These are phyloP conservation scores for Zaprionus camerounensis DNA, from an alignment of 1,140 invertebrate species.

Conservation along the genomic window DNA sequence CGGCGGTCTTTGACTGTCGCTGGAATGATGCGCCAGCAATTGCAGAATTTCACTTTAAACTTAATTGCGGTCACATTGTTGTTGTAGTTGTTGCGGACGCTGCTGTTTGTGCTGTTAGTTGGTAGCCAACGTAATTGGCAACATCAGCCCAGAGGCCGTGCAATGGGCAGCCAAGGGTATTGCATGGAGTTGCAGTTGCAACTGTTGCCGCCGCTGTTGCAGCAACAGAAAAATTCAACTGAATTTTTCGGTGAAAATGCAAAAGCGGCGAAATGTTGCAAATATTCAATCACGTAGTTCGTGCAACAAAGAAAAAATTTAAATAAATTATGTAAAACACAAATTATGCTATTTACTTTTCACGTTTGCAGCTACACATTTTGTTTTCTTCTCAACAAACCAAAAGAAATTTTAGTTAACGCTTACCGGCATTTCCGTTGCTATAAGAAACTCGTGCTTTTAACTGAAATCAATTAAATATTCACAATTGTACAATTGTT, in stretches of 20 bases:
- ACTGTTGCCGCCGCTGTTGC: slow-evolving; percentile 33
- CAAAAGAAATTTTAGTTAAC: slow-evolving; percentile 37
- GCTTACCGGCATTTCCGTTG: slow-evolving; percentile 65
- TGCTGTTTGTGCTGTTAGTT: slow-evolving; percentile 14
- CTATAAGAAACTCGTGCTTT: slow-evolving; percentile 50
- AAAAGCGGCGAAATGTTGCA: slow-evolving; percentile 74
- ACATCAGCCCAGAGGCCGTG: slow-evolving; percentile 51
- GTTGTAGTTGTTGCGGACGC: slow-evolving; percentile 21
- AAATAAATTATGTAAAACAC: slow-evolving; percentile 79
- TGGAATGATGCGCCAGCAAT: slow-evolving; percentile 73
- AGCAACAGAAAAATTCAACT: slow-evolving; percentile 40
- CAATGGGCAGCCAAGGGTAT: slow-evolving; percentile 67
- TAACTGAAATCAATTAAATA: slow-evolving; percentile 37
- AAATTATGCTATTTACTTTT: slow-evolving; percentile 33
- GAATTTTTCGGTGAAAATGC: slow-evolving; percentile 52
- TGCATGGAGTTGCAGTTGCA: slow-evolving; percentile 54
- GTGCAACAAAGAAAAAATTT: slow-evolving; percentile 75
- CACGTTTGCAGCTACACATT: slow-evolving; percentile 32
- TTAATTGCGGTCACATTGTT: slow-evolving; percentile 64
- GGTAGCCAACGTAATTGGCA: slow-evolving; percentile 68
- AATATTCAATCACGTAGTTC: slow-evolving; percentile 81
- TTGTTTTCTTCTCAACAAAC: slow-evolving; percentile 15
- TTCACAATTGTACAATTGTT: slow-evolving; percentile 47
- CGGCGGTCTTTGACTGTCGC: slow-evolving; percentile 63
- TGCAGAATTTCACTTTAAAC: slow-evolving; percentile 79